Base-by-base conservation (phyloP, 2,113 vertebrate species). In the Agapornis roseicollis region DNA sequence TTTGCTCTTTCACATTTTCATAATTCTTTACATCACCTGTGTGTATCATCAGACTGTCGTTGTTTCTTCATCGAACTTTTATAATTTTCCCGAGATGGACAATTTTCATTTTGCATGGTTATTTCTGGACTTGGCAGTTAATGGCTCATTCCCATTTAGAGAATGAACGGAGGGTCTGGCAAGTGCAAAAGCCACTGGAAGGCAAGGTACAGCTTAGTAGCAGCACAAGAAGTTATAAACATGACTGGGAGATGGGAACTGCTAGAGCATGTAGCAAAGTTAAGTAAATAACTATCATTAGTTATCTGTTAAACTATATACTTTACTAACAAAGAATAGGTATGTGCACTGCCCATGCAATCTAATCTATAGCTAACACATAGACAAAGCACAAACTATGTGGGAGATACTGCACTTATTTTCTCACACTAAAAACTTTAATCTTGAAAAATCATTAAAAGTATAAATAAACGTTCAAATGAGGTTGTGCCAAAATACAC, bases 51-150 rank as follows among this genome's bases (percentile, higher is more conserved):
- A 87, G 90, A 93, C 44, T 93, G 79, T 93, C 80, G 60, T 94
- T 96, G 73, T 91, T 96, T 90, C 90, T 96, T 97, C 94, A 95
- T 95, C 84, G 95, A 96, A 90, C 71, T 69, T 92, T 92, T 93
- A 79, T 78, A 89, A 82, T 96, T 97, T 95, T 94, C 79, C 93
- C 61, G 85, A 95, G 88, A 90, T 8, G 81, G 85, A 79, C 71
- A 61, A 93, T 87, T 91, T 95, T 89, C 58, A 47, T 95, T 97
- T 97, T 60, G 64, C 64, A 88, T 68, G 90, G 85, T 89, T 97
- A 68, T 97, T 97, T 97, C 94, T 69, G n/a, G 74, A 76, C 56
- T 85, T 81, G 58, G 70, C 44, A 92, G 87, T 33, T 41, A 53
- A 39, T 35, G 12, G 19, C 12, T 85, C 22, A 35, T 80, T 92